Evolutionary conservation across 2,113 vertebrate genomes (phyloP).

Genomic region (Grantiella picta): DNA sequence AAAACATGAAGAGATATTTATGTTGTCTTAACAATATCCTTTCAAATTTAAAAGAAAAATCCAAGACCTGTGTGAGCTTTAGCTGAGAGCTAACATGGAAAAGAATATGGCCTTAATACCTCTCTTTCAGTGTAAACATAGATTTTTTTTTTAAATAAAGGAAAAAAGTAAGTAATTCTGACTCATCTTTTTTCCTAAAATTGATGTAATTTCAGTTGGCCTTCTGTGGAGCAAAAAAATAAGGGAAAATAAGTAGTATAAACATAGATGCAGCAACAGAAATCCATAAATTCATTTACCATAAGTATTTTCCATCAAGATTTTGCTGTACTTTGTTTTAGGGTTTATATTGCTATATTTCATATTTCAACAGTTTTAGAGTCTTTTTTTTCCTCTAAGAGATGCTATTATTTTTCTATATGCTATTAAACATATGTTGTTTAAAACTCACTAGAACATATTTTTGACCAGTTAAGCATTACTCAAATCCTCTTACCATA

Average conservation of each 20-base stretch:
- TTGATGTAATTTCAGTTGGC: background rate
- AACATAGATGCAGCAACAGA: background rate
- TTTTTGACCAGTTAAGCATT: background rate
- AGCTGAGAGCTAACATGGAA: background rate
- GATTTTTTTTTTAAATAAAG: slow-evolving; percentile 1
- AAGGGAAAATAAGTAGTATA: background rate
- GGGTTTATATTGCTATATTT: background rate
- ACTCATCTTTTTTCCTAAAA: background rate
- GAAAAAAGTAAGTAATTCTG: background rate
- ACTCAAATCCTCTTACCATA: slow-evolving; percentile 23
- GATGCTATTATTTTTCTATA: background rate
- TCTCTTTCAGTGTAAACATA: background rate
- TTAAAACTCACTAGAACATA: slow-evolving; percentile 15
- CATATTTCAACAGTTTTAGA: background rate
- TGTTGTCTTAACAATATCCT: background rate
- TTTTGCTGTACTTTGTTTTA: background rate
- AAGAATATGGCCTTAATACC: background rate
- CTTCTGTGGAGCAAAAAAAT: background rate
- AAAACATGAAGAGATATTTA: background rate
- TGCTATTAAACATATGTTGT: background rate
- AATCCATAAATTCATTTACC: background rate
- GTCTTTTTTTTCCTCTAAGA: background rate
- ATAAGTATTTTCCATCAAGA: background rate
- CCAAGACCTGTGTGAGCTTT: background rate
- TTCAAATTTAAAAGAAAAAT: slow-evolving; percentile 14